These are phyloP conservation scores for Gracilinanus agilis DNA, from an alignment of 2,113 vertebrate genomes.

Conservation along the genomic window DNA sequence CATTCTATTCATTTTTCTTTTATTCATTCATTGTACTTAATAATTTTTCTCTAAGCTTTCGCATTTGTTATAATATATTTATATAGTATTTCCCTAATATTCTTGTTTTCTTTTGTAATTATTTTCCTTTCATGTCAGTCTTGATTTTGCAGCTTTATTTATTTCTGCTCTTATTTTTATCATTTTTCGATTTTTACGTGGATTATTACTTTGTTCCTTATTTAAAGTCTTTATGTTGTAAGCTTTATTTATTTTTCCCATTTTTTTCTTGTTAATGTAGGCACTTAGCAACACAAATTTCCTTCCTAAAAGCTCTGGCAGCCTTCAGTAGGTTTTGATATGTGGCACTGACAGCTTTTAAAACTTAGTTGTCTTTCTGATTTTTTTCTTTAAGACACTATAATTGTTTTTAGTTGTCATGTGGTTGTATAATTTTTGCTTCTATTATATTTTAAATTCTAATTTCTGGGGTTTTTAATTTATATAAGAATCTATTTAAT, in stretches of 20 bases:
- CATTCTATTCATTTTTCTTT: too few species aligned
- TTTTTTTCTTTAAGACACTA: not conserved
- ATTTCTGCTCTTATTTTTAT: not conserved
- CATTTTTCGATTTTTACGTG: not conserved
- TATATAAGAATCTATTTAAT: too few species aligned
- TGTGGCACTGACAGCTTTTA: not conserved
- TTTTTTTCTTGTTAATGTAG: not conserved
- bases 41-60: not conserved
- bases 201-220: not conserved
- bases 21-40: not conserved
- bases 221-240: not conserved
- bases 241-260: not conserved
- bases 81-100: not conserved
- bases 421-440: not conserved
- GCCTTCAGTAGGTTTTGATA: not conserved
- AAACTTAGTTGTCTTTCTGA: not conserved
- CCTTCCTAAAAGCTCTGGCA: not conserved
- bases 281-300: not conserved
- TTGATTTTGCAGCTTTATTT: not conserved
- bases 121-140: not conserved
- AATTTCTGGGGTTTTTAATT: not conserved
- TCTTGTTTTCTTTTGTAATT: not conserved
- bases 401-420: not conserved
- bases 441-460: not conserved
- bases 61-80: not conserved